Conservation (phyloP, 2,888 invertebrate genomes). For the Acleris holmiana region DNA sequence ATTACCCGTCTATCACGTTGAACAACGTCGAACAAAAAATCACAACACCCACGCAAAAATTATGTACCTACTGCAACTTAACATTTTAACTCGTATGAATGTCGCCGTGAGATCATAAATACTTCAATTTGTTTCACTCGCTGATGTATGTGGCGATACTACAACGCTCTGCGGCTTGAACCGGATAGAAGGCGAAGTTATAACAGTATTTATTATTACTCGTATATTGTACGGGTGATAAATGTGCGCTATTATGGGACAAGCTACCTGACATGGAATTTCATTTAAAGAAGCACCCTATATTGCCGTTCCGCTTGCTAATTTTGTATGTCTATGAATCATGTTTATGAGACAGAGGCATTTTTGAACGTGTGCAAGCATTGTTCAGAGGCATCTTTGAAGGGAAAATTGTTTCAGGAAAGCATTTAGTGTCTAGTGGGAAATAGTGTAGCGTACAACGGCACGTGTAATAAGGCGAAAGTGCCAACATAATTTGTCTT, state of each 20-base stretch:
- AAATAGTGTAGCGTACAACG: background rate
- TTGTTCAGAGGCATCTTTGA: slow-evolving; percentile 17
- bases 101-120: slow-evolving; percentile 25
- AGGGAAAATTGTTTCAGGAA: slow-evolving; percentile 24
- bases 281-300: slow-evolving; percentile 75
- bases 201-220: slow-evolving; percentile 72
- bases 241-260: slow-evolving; percentile 64
- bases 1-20: background rate
- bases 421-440: slow-evolving; percentile 38
- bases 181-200: slow-evolving; percentile 56
- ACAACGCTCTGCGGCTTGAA: slow-evolving; percentile 43
- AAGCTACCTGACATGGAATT: slow-evolving; percentile 71
- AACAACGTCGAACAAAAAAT: background rate
- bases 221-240: slow-evolving; percentile 71
- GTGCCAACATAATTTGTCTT: too few relatives aligned
- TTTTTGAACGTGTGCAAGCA: slow-evolving; percentile 53
- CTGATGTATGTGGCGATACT: slow-evolving; percentile 31
- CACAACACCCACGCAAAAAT: background rate
- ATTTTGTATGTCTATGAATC: slow-evolving; percentile 72
- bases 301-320: slow-evolving; percentile 65
- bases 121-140: slow-evolving; percentile 34
- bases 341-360: slow-evolving; percentile 69
- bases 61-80: slow-evolving; percentile 3
- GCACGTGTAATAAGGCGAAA: background rate
- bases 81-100: slow-evolving; percentile 4